These are phyloP conservation scores for Fistularia commersonii DNA, from an alignment of 2,797 vertebrate genomes.

Conservation along the genomic window DNA sequence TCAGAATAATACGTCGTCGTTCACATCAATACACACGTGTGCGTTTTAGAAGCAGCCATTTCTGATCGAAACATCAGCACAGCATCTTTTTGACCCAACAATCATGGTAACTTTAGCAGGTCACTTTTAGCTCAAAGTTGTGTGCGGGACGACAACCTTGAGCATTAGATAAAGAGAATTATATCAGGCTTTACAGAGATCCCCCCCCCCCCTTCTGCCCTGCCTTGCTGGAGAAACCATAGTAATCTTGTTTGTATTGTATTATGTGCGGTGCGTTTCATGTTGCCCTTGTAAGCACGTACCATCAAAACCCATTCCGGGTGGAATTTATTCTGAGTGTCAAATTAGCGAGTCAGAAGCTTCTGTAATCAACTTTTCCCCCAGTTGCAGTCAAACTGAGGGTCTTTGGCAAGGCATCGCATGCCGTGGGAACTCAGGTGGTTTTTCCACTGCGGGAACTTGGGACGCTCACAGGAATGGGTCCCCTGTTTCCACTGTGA, in stretches of 20 bases:
- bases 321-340: background rate
- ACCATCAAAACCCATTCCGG: conserved; percentile 7
- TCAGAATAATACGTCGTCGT: background rate
- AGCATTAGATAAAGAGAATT: conserved; percentile 2
- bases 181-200: conserved; percentile 19
- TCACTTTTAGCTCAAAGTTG: conserved; percentile 1
- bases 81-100: background rate
- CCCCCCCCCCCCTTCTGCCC: no score
- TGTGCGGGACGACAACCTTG: conserved; percentile 11
- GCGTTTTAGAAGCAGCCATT: no score
- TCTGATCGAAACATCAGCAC: no score
- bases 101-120: background rate
- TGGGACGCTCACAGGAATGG: no score
- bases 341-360: no score
- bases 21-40: no score
- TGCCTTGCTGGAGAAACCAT: conserved; percentile 27
- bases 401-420: no score
- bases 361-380: no score
- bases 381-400: no score
- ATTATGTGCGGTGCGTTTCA: conserved; percentile 46
- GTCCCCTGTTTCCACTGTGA: no score
- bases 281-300: conserved; percentile 34
- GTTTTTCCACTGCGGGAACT: no score
- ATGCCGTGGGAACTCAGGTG: no score
- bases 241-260: conserved; percentile 43